Evolutionary conservation across 2,797 vertebrate species (phyloP).

Genomic region (Leptatherina wallacei): DNA sequence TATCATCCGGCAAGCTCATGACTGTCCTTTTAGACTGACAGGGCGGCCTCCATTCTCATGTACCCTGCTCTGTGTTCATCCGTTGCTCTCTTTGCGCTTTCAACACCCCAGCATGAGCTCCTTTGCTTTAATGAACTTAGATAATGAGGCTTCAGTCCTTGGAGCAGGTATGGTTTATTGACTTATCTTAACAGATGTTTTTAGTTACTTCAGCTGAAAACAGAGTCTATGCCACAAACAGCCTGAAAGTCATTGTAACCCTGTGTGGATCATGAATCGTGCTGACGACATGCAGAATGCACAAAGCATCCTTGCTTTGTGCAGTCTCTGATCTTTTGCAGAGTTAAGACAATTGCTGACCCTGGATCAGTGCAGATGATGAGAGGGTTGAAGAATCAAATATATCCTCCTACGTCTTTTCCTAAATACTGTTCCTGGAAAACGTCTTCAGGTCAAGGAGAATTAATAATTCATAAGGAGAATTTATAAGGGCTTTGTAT

Average conservation of each 20-base stretch:
- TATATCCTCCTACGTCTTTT: background rate
- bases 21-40: constrained; percentile 47
- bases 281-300: constrained; percentile 36
- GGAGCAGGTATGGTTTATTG: constrained; percentile 36
- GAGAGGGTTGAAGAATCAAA: constrained; percentile 8
- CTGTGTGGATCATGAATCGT: constrained; percentile 31
- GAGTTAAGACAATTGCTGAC: constrained; percentile 55
- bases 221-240: constrained; percentile 21
- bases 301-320: too few relatives aligned
- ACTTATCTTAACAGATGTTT: constrained; percentile 36
- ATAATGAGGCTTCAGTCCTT: constrained; percentile 63
- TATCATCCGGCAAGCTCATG: constrained; percentile 50
- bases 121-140: constrained; percentile 51
- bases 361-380: constrained; percentile 40
- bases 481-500: background rate
- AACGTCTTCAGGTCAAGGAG: background rate
- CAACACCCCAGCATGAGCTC: constrained; percentile 24
- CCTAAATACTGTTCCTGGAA: background rate
- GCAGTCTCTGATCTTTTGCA: constrained; percentile 42
- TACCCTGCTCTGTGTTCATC: constrained; percentile 33
- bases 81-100: constrained; percentile 41
- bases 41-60: constrained; percentile 37
- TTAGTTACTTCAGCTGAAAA: constrained; percentile 24
- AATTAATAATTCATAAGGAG: background rate
- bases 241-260: constrained; percentile 36